Base-by-base conservation (phyloP, 2,113 vertebrate species). In the Tauraco erythrolophus region DNA sequence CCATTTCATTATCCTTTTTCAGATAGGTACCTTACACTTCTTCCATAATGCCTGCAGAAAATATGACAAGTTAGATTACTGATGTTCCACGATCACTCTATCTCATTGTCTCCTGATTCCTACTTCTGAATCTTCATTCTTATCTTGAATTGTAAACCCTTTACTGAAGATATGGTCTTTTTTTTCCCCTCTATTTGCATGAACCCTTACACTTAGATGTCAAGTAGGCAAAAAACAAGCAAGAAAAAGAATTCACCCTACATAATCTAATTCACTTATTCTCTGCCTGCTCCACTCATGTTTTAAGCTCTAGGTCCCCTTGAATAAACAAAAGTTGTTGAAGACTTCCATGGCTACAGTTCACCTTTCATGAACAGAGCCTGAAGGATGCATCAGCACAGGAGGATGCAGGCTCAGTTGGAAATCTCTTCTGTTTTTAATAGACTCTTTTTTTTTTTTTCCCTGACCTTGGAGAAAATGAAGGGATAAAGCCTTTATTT, bases 401-500 rank as follows among this genome's bases (percentile, higher is more conserved):
- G 61, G 43, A 77, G 61, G 18, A 58, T 70, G 19, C 21, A 87
- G 64, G 58, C 81, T 88, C 78, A 72, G 30, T 51, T 93, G 64
- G 89, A 96, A 92, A 77, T 61, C 45, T 25, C 12, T 66, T 91
- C 66, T 86, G 39, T 50, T 92, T 93, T 64, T 65, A 94, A 70
- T 9, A 41, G 39, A 37, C 39, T 57, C n/a, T 3, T 45, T 45
- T 35, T 70, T 69, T 78, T 82, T 84, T 62, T 76, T 31, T 9
- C 12, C 41, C 30, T 84, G 37, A 75, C 53, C 9, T 7, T 43
- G 48, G 74, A 90, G 58, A 68, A 89, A 94, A 97, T 95, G 80
- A 96, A 89, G 72, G 71, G 46, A 37, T 83, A 93, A 95, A 95
- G 46, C 21, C 31, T 81, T 93, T 81, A 89, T 95, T 48, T 68